Percentiles rank a stretch among this genome's conserved stretches.
Evolutionary conservation across 1,140 invertebrate species (phyloP).

Genomic region (Matsumurasca onukii): DNA sequence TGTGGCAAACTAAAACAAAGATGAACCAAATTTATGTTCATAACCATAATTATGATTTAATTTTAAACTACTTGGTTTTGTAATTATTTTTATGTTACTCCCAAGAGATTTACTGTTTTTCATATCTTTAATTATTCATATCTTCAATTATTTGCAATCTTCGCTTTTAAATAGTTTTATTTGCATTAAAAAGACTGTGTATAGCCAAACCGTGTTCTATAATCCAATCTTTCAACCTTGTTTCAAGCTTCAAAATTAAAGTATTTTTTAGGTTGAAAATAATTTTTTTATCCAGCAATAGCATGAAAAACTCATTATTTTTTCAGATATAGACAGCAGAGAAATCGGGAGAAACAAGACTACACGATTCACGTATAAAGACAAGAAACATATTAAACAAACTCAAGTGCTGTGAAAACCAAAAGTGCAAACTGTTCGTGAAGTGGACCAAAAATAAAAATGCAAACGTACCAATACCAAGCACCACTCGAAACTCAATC

Average conservation of each 20-base stretch:
- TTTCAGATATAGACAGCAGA: conserved; percentile 39
- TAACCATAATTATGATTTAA: not conserved
- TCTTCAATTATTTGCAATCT: not conserved
- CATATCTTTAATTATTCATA: not conserved
- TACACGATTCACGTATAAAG: conserved; percentile 41
- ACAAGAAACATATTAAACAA: not conserved
- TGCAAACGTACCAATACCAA: not conserved
- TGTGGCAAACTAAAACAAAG: too few species aligned
- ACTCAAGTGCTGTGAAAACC: not conserved
- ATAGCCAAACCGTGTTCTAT: too few species aligned
- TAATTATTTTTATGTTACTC: not conserved
- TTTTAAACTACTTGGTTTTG: too few species aligned
- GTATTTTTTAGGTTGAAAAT: not conserved
- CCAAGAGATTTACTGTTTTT: not conserved
- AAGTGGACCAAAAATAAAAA: not conserved
- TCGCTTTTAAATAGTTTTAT: not conserved
- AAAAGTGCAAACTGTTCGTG: not conserved
- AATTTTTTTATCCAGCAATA: not conserved
- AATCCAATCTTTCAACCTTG: not conserved
- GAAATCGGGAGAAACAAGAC: conserved; percentile 40
- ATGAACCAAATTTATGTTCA: too few species aligned
- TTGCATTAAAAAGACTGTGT: not conserved
- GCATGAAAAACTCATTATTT: conserved; percentile 3
- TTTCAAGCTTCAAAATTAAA: not conserved
- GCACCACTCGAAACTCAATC: not conserved